A percentile compares a stretch with the other conserved stretches of the same genome.
phyloP scores from a whole-genome alignment of 2,113 vertebrate species.

The Eleginops maclovinus region DNA sequence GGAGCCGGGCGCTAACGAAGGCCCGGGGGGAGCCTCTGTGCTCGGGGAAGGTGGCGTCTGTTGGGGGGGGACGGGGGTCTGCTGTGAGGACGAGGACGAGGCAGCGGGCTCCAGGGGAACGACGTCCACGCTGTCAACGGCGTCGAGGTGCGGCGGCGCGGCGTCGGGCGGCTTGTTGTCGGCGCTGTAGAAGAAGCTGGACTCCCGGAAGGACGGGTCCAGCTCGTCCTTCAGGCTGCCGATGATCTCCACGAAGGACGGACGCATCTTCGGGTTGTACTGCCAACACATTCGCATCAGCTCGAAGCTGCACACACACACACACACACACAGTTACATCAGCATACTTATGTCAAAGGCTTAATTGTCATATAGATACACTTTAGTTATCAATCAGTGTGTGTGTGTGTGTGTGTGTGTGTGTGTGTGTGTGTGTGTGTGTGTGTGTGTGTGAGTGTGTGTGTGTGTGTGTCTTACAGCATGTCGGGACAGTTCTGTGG shows the following conservation, averaged over 20 bases:
- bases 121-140: constrained; percentile 95
- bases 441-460: neutral
- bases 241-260: constrained; percentile 97
- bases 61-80: constrained; percentile 57
- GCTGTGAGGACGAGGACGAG: constrained; percentile 54
- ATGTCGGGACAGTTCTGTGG: constrained; percentile 98
- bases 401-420: neutral
- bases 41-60: constrained; percentile 63
- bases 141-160: constrained; percentile 94
- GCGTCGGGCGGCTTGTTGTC: constrained; percentile 97
- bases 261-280: constrained; percentile 98
- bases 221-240: constrained; percentile 95
- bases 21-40: constrained; percentile 58
- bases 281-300: constrained; percentile 99
- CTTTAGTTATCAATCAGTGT: neutral
- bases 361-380: too few relatives aligned
- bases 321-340: too few relatives aligned
- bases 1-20: constrained; percentile 55
- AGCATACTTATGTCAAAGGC: too few relatives aligned
- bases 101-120: constrained; percentile 93
- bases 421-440: constrained; percentile 8
- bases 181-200: constrained; percentile 99
- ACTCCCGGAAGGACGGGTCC: constrained; percentile 92
- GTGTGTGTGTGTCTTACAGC: constrained; percentile 85
- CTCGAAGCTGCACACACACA: constrained; percentile 87